phyloP scores from a whole-genome alignment of 1,140 invertebrate genomes.

The Camponotus vicinus region DNA sequence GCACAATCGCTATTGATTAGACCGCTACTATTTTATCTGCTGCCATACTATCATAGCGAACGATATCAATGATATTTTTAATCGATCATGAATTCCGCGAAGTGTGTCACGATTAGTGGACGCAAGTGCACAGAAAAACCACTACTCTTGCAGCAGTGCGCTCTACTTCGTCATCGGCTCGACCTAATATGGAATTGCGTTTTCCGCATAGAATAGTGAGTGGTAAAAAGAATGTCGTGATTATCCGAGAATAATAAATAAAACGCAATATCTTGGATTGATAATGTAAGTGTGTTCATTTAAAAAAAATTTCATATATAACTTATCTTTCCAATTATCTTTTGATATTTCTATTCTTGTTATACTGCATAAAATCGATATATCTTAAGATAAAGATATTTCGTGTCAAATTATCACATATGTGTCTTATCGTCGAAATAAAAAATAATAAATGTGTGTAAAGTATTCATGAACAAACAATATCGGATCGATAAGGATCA shows the following conservation, averaged over 20 bases:
- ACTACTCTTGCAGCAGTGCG: conserved; percentile 18
- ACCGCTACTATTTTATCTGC: neutral
- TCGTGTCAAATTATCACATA: neutral
- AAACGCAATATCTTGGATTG: neutral
- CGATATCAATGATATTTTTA: neutral
- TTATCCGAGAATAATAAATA: neutral
- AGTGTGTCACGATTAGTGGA: neutral
- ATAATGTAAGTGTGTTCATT: too few species aligned
- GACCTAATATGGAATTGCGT: conserved; percentile 26
- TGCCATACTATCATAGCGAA: neutral
- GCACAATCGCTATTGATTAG: conserved; percentile 44
- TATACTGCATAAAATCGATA: neutral
- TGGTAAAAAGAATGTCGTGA: neutral
- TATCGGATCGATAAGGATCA: neutral
- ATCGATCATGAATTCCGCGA: neutral
- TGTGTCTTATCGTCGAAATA: neutral
- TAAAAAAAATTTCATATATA: neutral
- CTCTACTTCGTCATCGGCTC: conserved; percentile 50
- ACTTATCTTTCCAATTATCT: neutral
- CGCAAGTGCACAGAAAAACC: neutral
- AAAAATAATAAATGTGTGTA: neutral
- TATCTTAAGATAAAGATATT: neutral
- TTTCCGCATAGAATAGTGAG: neutral
- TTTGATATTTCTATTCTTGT: neutral
- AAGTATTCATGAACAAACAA: neutral